Percentiles rank a stretch among this genome's conserved stretches.
Evolutionary conservation across 2,113 vertebrate species (phyloP).

Genomic region (Pycnonotus jocosus): DNA sequence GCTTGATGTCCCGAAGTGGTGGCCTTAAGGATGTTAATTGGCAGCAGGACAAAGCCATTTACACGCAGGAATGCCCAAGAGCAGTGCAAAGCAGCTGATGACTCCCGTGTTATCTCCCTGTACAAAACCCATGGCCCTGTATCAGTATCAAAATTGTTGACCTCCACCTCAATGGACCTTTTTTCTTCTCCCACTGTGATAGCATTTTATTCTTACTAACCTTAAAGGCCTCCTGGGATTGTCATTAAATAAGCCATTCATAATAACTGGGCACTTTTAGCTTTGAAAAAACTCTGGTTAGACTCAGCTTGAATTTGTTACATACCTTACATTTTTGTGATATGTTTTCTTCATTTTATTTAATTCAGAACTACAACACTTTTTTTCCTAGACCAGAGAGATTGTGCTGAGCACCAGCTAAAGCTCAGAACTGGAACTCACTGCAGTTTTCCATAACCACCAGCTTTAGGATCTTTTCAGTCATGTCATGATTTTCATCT

Average conservation of each 20-base stretch:
- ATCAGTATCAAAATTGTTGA: not conserved
- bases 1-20: not conserved
- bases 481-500: no score
- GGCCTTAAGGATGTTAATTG: not conserved
- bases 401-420: not conserved
- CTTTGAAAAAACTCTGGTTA: not conserved
- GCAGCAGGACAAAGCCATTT: conserved; percentile 14
- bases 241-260: not conserved
- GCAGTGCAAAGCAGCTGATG: not conserved
- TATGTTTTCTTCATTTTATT: not conserved
- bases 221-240: not conserved
- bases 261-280: not conserved
- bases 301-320: not conserved
- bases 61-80: not conserved
- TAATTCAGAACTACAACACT: not conserved
- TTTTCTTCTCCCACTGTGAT: not conserved
- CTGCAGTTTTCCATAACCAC: not conserved
- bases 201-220: not conserved
- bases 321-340: not conserved
- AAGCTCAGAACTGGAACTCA: not conserved
- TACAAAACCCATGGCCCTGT: not conserved
- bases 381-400: not conserved
- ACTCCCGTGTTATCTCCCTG: not conserved
- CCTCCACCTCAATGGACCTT: not conserved
- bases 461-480: not conserved